phyloP scores from a whole-genome alignment of 2,113 vertebrate species.

The Phaetusa simplex region DNA sequence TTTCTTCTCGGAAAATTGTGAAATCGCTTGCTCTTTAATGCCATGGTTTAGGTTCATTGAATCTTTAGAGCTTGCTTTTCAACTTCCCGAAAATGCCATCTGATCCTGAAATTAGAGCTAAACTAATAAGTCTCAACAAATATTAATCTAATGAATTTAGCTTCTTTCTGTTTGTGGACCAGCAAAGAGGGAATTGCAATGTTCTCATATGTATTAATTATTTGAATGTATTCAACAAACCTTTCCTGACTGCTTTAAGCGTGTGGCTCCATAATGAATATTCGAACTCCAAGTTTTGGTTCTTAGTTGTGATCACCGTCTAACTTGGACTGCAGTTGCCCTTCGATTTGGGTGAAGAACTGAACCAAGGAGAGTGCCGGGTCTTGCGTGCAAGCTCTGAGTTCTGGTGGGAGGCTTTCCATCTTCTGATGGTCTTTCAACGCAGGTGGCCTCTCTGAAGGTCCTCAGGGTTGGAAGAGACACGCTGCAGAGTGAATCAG shows the following conservation, averaged over 20 bases:
- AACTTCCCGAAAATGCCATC: background rate
- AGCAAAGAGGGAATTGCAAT: conserved; percentile 35
- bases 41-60: background rate
- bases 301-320: background rate
- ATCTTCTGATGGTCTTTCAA: background rate
- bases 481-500: background rate
- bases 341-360: background rate
- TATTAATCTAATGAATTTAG: conserved; percentile 63
- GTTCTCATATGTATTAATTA: conserved; percentile 25
- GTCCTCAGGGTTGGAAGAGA: too few relatives aligned
- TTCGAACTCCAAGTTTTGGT: background rate
- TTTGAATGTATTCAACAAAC: conserved; percentile 41
- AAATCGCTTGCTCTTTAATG: background rate
- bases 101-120: conserved; percentile 55
- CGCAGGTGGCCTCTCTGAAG: rapidly evolving
- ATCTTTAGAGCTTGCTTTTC: background rate
- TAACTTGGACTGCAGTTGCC: rapidly evolving
- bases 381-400: background rate
- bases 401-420: background rate
- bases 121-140: conserved; percentile 62
- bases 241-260: background rate
- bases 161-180: conserved; percentile 47
- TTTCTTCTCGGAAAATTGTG: background rate
- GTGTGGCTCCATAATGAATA: background rate
- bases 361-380: rapidly evolving